Conservation (phyloP, 1,140 invertebrate genomes). For the Geopemphigus sp. region DNA sequence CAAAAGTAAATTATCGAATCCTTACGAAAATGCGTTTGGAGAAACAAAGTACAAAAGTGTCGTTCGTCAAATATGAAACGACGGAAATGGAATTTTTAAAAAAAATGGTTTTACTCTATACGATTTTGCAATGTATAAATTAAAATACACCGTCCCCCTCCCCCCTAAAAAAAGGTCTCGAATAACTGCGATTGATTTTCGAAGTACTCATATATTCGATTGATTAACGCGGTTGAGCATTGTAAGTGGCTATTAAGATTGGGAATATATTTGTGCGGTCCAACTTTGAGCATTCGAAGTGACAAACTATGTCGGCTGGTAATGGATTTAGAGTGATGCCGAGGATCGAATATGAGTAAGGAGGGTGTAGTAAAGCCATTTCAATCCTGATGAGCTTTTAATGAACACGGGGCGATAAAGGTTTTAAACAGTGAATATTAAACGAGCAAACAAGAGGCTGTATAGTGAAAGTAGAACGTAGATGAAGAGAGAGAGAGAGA, state of each 20-base stretch:
- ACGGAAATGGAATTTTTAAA: background rate
- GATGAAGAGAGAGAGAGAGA: background rate
- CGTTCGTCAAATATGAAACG: background rate
- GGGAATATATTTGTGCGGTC: background rate
- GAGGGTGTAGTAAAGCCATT: slow-evolving; percentile 9
- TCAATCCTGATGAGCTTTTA: slow-evolving; percentile 39
- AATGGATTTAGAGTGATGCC: slow-evolving; percentile 42
- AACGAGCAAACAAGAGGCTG: slow-evolving; percentile 31
- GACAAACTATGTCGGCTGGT: slow-evolving; percentile 38
- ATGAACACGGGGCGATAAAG: slow-evolving; percentile 30
- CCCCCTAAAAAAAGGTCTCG: slow-evolving; percentile 22
- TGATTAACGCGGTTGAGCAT: background rate
- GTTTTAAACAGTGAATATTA: slow-evolving; percentile 43
- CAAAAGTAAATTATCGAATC: background rate
- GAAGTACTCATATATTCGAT: slow-evolving; percentile 13
- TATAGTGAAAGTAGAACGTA: background rate
- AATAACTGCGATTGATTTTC: slow-evolving; percentile 15
- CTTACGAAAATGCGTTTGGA: background rate
- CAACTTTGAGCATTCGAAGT: slow-evolving; percentile 29
- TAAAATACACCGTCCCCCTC: background rate
- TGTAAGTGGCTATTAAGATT: slow-evolving; percentile 42
- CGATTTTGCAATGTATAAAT: background rate
- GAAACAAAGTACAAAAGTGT: background rate
- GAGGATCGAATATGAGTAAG: background rate
- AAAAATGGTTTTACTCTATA: background rate